These are phyloP conservation scores for Amblyornis subalaris DNA, from an alignment of 2,113 vertebrate species.

Conservation along the genomic window DNA sequence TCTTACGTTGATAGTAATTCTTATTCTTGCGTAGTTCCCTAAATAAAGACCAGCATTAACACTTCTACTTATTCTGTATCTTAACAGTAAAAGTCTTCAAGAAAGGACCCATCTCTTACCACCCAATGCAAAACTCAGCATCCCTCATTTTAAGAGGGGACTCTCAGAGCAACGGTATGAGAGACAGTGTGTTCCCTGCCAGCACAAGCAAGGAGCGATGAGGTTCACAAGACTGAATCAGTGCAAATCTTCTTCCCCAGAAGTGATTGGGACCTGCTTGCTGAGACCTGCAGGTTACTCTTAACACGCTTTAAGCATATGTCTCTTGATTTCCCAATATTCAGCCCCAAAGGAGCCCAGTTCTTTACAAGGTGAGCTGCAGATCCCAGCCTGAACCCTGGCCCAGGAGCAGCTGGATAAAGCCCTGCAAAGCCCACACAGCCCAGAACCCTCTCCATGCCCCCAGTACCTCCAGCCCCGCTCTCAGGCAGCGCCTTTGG, in stretches of 20 bases:
- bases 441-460: background rate
- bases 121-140: background rate
- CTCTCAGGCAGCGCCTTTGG: background rate
- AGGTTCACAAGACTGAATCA: background rate
- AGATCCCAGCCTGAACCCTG: background rate
- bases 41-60: background rate
- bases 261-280: fast-evolving
- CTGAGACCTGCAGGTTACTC: background rate
- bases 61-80: background rate
- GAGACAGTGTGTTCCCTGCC: background rate
- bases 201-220: background rate
- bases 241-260: background rate
- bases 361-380: background rate
- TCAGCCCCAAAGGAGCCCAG: background rate
- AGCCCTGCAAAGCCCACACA: background rate
- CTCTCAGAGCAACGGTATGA: background rate
- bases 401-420: background rate
- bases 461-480: background rate
- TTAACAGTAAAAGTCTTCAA: background rate
- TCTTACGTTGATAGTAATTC: background rate
- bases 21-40: background rate
- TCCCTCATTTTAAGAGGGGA: background rate
- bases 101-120: background rate
- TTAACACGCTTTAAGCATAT: background rate
- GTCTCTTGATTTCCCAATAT: background rate